Evolutionary conservation across 2,797 vertebrate species (phyloP).

Genomic region (Chanos chanos): DNA sequence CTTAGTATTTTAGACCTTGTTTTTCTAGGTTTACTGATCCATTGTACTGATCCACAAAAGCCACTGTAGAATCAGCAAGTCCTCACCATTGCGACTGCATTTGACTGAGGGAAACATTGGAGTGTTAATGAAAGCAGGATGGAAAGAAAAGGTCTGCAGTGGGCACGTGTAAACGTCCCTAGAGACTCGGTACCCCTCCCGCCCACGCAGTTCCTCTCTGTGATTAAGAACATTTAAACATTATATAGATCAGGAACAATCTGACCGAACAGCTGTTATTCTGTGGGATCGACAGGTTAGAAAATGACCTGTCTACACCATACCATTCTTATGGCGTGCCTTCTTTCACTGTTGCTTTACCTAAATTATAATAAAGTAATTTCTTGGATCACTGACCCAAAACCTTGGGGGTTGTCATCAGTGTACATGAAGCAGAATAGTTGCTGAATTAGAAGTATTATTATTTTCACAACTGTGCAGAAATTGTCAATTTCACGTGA

Average conservation of each 20-base stretch:
- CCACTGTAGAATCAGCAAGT: background rate
- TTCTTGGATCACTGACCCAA: slow-evolving; percentile 60
- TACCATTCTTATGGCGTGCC: slow-evolving; percentile 53
- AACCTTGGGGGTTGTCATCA: slow-evolving; percentile 49
- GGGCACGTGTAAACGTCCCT: no score
- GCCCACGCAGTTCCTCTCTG: slow-evolving; percentile 53
- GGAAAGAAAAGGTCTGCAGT: slow-evolving; percentile 1
- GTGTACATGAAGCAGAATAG: slow-evolving; percentile 49
- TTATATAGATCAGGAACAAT: slow-evolving; percentile 39
- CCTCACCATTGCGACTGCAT: slow-evolving; percentile 4
- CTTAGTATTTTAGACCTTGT: slow-evolving; percentile 4
- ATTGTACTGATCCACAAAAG: slow-evolving; percentile 13
- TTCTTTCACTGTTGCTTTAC: slow-evolving; percentile 52
- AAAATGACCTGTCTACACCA: slow-evolving; percentile 52
- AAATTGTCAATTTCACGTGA: background rate
- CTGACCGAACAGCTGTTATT: slow-evolving; percentile 41
- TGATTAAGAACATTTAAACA: slow-evolving; percentile 65
- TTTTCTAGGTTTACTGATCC: slow-evolving; percentile 6
- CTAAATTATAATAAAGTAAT: slow-evolving; percentile 62
- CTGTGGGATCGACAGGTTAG: slow-evolving; percentile 43
- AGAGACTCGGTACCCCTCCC: background rate
- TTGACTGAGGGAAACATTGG: slow-evolving; percentile 1
- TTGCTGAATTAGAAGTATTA: slow-evolving; percentile 33
- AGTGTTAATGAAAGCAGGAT: slow-evolving; percentile 18
- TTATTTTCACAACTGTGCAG: slow-evolving; percentile 9